phyloP scores from a whole-genome alignment of 2,888 invertebrate species.

The Mimachlamys varia region DNA sequence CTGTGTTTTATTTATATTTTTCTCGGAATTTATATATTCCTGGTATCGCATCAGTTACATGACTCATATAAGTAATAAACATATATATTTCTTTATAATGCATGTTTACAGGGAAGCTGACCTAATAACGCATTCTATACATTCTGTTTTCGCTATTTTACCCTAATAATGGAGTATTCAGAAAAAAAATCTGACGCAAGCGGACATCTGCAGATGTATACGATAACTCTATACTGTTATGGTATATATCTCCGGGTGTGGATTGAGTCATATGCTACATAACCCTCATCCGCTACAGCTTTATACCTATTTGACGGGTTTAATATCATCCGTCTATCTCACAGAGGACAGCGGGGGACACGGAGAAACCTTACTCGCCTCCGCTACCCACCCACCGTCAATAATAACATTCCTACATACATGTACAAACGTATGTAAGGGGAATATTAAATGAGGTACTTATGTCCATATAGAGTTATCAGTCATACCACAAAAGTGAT shows the following conservation, averaged over 20 bases:
- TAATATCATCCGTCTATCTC: not conserved
- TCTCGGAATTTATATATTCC: not conserved
- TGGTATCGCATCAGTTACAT: not conserved
- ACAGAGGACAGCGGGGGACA: not conserved
- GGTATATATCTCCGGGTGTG: not conserved
- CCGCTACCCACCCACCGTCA: not conserved
- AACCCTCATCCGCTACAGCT: not conserved
- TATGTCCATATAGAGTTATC: too few species aligned
- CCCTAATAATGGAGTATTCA: not conserved
- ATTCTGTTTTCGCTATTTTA: not conserved
- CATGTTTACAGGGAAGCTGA: not conserved
- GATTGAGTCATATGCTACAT: not conserved
- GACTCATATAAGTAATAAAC: not conserved
- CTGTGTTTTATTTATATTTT: not conserved
- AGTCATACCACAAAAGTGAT: too few species aligned
- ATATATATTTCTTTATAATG: not conserved
- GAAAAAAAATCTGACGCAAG: not conserved
- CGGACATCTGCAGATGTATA: not conserved
- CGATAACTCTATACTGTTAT: not conserved
- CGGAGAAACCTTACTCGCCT: not conserved
- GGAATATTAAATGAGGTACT: too few species aligned
- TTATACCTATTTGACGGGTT: not conserved
- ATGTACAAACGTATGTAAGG: too few species aligned
- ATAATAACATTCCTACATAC: not conserved
- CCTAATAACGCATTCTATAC: too few species aligned